Base-by-base conservation (phyloP, 2,888 invertebrate genomes). In the Fragum whitleyi region DNA sequence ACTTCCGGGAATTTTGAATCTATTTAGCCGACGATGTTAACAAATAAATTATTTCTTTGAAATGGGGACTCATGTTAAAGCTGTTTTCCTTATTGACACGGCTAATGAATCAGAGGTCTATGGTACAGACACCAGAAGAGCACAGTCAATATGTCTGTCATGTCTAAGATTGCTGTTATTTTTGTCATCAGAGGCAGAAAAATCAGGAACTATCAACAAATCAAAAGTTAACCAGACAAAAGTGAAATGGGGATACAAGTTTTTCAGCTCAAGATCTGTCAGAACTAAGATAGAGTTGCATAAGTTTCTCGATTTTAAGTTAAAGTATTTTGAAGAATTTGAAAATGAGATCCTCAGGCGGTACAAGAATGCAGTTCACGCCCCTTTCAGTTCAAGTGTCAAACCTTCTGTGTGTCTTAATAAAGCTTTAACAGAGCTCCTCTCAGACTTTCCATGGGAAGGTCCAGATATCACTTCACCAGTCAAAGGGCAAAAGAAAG, bases 371-470 rank as follows among this genome's bases (percentile, higher is more conserved):
- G 14, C 47, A 47, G 57, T 62, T 21, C 26, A 47, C 14, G 19
- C 14, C 14, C 39, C 19, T 19, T 32, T 28, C 3, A 71, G 29
- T 51, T 32, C 26, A 14, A 67, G 55, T 21, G 53, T 57, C 16
- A 59, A 61, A 42, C 39, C 72, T 36, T n/a, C 59, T 9, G 26
- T 36, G 6, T 80, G 80, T 68, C 61, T 91, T 7, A 79, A 79
- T 42, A 86, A 83, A 75, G 87, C 89, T 9, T 79, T 92, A 26
- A 89, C 90, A n/a, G 90, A 92, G 81, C 74, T 89, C 0, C 55
- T 90, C 16, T 83, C 90, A 68, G 92, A 92, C 68, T 91, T 91
- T 75, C 87, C 86, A 26, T 92, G 92, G 92, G 90, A 90, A 70
- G 83, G 76, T 55, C 90, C 87, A 21, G 89, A 91, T 70, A 81